These are phyloP conservation scores for Drosophila anomalata DNA, from an alignment of 2,888 invertebrate species.

Conservation along the genomic window DNA sequence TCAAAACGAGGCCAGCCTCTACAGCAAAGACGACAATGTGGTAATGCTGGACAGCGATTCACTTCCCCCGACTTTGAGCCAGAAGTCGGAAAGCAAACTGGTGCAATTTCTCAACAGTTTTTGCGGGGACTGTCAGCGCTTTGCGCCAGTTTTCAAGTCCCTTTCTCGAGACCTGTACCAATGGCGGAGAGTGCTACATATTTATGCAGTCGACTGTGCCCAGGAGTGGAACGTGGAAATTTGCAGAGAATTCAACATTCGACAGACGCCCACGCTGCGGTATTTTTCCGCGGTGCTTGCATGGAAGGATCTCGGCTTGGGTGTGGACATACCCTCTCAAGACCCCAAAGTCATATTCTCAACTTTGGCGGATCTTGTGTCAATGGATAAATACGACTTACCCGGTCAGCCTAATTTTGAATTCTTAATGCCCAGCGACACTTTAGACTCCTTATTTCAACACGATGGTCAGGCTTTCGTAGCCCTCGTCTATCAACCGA, in stretches of 20 bases:
- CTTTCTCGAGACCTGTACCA: constrained; percentile 29
- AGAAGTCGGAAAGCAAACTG: constrained; percentile 15
- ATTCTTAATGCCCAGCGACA: not conserved
- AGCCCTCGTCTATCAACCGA: constrained; percentile 51
- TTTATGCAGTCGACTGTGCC: constrained; percentile 25
- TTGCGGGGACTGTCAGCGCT: constrained; percentile 28
- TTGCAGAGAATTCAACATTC: constrained; percentile 22
- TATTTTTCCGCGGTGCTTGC: constrained; percentile 9
- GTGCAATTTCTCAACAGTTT: constrained; percentile 31
- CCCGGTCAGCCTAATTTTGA: constrained; percentile 4
- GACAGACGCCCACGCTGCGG: constrained; percentile 24
- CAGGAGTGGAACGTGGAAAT: constrained; percentile 28
- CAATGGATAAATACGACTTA: not conserved
- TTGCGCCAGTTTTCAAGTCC: constrained; percentile 28
- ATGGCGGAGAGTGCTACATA: constrained; percentile 12
- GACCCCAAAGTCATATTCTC: constrained; percentile 14
- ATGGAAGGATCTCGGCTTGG: not conserved
- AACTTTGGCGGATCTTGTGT: constrained; percentile 7
- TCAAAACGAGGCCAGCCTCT: constrained; percentile 27
- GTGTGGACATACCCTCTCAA: constrained; percentile 11
- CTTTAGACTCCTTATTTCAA: not conserved
- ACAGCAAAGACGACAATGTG: constrained; percentile 31
- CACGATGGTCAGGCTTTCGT: not conserved
- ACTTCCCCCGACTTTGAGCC: constrained; percentile 2
- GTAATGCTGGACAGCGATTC: constrained; percentile 23